Conservation (phyloP, 1,140 invertebrate species). For the Megathymus violae region DNA sequence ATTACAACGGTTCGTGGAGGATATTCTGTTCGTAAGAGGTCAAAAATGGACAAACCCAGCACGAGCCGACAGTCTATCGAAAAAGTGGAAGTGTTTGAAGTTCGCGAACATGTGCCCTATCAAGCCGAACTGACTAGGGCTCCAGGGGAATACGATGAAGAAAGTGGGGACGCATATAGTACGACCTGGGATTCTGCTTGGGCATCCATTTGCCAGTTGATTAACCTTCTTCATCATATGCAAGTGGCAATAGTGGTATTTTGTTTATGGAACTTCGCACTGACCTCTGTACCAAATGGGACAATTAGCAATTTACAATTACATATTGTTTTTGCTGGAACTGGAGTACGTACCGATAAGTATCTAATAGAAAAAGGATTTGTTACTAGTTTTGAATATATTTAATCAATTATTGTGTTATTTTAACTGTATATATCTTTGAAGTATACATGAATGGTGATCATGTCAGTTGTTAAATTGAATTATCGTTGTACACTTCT, state of each 20-base stretch:
- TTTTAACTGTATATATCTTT: neutral
- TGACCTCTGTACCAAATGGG: conserved; percentile 65
- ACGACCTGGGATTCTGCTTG: conserved; percentile 70
- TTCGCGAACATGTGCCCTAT: conserved; percentile 76
- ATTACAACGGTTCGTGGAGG: conserved; percentile 46
- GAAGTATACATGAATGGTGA: neutral
- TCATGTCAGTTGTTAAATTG: no score
- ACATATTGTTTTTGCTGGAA: conserved; percentile 77
- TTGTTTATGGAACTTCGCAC: conserved; percentile 71
- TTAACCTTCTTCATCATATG: conserved; percentile 76
- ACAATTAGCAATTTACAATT: conserved; percentile 69
- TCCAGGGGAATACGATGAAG: conserved; percentile 65
- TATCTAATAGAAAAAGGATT: conserved; percentile 16
- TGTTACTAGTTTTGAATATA: neutral
- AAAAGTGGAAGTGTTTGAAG: conserved; percentile 76
- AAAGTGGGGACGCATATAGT: conserved; percentile 62
- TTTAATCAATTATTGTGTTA: neutral
- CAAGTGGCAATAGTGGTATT: conserved; percentile 74
- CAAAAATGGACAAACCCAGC: conserved; percentile 70
- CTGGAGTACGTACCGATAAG: conserved; percentile 77
- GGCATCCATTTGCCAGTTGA: conserved; percentile 67
- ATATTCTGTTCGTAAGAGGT: conserved; percentile 38
- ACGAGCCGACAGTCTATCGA: conserved; percentile 73
- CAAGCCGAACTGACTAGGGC: conserved; percentile 71
- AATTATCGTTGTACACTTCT: neutral